Evolutionary conservation across 2,888 invertebrate species (phyloP), one percentile per base, ranked within the genome.

Genomic region (Cotesia congregata): DNA sequence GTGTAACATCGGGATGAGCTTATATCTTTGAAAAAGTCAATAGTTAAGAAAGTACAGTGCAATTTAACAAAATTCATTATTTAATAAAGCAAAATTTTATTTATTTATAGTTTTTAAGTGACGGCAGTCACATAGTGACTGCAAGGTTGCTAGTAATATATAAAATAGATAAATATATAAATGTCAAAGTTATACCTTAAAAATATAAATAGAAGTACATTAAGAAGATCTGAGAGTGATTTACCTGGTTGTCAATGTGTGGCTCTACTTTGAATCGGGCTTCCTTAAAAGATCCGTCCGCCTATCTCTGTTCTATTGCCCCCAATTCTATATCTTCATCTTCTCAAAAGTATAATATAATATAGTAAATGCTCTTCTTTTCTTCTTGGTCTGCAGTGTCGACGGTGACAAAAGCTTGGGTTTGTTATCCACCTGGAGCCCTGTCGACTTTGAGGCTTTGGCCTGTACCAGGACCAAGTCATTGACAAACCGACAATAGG

Each of bases 401-500:
- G 50, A 12, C 50, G 50, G 50, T 12, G 50, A 50, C 50, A 50
- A 50, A 50, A 50, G 6, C 50, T 12, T 15, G 38, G 72, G 72
- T 76, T 72, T 76, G 72, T 72, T 76, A 65, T 72, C 64, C 64
- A 72, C 67, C 76, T 67, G 74, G 68, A 72, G 9, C 60, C 59
- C 60, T 20, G 68, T 12, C 20, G 65, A 15, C 20, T 15, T 30
- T 30, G 65, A 50, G 50, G 67, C n/a, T 67, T 20, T 41, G 41
- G 41, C 12, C 50, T 50, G 20, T 20, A 39, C 30, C 70, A n/a
- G 59, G 67, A 67, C 50, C 61, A 30, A 64, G 61, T 61, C 68
- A 76, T 76, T 76, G 76, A 76, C 68, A 62, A 76, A 77, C 78
- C 80, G 79, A 80, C 81, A 80, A 80, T 79, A 69, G 75, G 72